These are phyloP conservation scores for Cecidostiba fungosa DNA, from an alignment of 2,888 invertebrate species.

Conservation along the genomic window DNA sequence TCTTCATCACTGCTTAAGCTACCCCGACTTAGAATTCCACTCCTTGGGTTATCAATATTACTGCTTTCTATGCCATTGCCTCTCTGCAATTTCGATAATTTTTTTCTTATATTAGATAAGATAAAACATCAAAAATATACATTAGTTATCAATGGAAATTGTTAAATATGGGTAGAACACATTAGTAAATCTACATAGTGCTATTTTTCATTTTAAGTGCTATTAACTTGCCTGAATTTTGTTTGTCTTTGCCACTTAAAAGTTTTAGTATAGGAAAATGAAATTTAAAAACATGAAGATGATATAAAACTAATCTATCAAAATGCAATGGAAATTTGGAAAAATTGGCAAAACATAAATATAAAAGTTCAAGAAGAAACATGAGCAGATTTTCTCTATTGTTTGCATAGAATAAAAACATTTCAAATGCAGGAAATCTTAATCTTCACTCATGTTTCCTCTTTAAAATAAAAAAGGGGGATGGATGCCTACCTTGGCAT, in stretches of 20 bases:
- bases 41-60: conserved; percentile 75
- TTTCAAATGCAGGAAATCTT: background rate
- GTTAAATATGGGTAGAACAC: conserved; percentile 7
- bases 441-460: conserved; percentile 47
- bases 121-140: background rate
- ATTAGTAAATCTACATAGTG: conserved; percentile 4
- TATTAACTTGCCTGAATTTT: conserved; percentile 50
- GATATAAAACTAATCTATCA: conserved; percentile 45
- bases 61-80: conserved; percentile 74
- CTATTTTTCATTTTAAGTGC: conserved; percentile 40
- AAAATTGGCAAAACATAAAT: conserved; percentile 27
- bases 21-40: conserved; percentile 71
- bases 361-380: conserved; percentile 32
- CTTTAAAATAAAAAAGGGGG: conserved; percentile 46
- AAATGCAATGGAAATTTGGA: conserved; percentile 4
- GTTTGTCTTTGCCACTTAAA: conserved; percentile 24
- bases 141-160: background rate
- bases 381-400: conserved; percentile 27
- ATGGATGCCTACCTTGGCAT: conserved; percentile 77
- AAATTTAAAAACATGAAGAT: conserved; percentile 55
- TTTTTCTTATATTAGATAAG: conserved; percentile 24
- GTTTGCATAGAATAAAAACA: background rate
- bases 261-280: conserved; percentile 24
- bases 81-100: conserved; percentile 69
- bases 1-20: conserved; percentile 78